Evolutionary conservation across 2,888 invertebrate genomes (phyloP).

Genomic region (Sialis lutaria): DNA sequence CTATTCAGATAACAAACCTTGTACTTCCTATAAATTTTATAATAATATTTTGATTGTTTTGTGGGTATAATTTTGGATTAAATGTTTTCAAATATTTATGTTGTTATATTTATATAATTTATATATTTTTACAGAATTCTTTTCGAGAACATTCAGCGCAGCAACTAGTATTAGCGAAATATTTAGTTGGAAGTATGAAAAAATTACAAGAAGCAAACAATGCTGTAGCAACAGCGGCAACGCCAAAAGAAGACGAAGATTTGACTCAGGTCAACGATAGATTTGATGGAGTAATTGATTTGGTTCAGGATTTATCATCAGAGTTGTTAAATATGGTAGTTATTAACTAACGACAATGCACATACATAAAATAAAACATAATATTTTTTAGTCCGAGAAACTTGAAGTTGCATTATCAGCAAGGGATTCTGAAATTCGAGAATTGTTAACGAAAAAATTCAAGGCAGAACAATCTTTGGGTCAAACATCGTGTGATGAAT

Average conservation of each 20-base stretch:
- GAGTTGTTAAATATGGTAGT: conserved; percentile 14
- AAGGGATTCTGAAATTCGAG: conserved; percentile 12
- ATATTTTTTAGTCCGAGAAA: conserved; percentile 16
- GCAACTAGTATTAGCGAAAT: conserved; percentile 23
- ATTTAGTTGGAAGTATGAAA: conserved; percentile 23
- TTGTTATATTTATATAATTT: no score
- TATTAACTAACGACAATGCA: no score
- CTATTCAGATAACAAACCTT: neutral
- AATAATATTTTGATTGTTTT: no score
- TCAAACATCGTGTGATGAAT: neutral
- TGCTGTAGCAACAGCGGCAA: conserved; percentile 14
- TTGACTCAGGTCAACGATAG: conserved; percentile 5
- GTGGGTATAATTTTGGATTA: no score
- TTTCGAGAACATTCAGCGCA: conserved; percentile 15
- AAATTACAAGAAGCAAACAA: conserved; percentile 25
- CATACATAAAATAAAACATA: neutral
- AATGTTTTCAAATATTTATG: neutral
- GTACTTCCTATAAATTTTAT: no score
- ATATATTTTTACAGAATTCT: conserved; percentile 9
- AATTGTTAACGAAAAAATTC: conserved; percentile 2
- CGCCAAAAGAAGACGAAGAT: conserved; percentile 6
- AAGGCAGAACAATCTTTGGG: conserved; percentile 2
- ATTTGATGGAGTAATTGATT: conserved; percentile 17
- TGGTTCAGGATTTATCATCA: conserved; percentile 23
- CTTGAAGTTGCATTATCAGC: conserved; percentile 14